These are phyloP conservation scores for Telenomus remus DNA, from an alignment of 1,140 invertebrate genomes.

Conservation along the genomic window DNA sequence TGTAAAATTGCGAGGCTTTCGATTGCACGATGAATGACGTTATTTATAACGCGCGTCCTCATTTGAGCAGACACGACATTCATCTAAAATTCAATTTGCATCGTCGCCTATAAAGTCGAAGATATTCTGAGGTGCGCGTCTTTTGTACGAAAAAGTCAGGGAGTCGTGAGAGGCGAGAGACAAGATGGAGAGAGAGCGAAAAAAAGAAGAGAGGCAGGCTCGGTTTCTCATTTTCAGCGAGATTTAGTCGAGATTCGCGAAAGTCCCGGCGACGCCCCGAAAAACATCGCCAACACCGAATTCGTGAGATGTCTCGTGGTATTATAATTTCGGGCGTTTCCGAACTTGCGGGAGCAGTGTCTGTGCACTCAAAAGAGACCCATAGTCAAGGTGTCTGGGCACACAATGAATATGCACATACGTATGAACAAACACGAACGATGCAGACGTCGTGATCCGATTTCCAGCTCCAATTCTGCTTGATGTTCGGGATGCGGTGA, in stretches of 20 bases:
- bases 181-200: conserved; percentile 14
- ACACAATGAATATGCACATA: conserved; percentile 38
- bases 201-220: conserved; percentile 23
- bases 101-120: conserved; percentile 45
- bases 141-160: conserved; percentile 22
- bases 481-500: conserved; percentile 27
- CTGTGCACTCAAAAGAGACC: conserved; percentile 1
- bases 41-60: conserved; percentile 26
- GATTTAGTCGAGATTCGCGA: conserved; percentile 46
- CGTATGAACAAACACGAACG: conserved; percentile 20
- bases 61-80: conserved; percentile 41
- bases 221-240: conserved; percentile 50
- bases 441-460: conserved; percentile 20
- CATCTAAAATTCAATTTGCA: conserved; percentile 55
- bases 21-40: conserved; percentile 24
- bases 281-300: conserved; percentile 33
- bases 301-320: conserved; percentile 44
- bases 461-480: conserved; percentile 28
- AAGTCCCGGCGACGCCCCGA: conserved; percentile 24
- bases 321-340: conserved; percentile 43
- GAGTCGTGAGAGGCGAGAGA: too few species aligned
- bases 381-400: neutral
- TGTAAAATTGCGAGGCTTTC: conserved; percentile 42
- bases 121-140: conserved; percentile 37
- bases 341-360: neutral